A percentile compares a stretch with the other conserved stretches of the same genome.
Evolutionary conservation across 2,888 invertebrate species (phyloP).

Genomic region (Desoria tigrina): DNA sequence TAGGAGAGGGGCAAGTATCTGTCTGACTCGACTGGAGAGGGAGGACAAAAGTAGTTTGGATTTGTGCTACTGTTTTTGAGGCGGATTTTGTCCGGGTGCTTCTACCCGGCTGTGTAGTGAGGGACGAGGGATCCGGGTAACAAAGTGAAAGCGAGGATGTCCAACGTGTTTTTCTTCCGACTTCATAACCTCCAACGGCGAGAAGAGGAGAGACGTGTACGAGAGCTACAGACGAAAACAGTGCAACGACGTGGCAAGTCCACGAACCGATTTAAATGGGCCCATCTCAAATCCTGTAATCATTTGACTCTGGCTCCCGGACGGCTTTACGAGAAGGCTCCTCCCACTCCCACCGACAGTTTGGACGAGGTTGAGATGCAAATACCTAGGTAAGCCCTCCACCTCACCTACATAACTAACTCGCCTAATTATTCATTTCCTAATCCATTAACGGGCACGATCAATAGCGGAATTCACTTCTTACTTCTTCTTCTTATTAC

Average conservation of each 20-base stretch:
- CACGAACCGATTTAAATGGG: slow-evolving; percentile 52
- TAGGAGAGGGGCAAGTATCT: no score
- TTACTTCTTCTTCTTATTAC: no score
- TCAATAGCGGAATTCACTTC: no score
- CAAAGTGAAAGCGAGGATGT: slow-evolving; percentile 43
- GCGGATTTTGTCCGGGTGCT: background rate
- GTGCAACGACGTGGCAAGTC: slow-evolving; percentile 47
- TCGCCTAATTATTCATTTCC: no score
- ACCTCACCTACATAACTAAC: no score
- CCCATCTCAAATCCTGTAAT: slow-evolving; percentile 53
- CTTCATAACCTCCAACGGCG: slow-evolving; percentile 86
- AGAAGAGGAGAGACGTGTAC: slow-evolving; percentile 72
- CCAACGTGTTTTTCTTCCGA: slow-evolving; percentile 84
- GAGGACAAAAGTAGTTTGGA: no score
- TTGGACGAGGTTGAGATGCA: slow-evolving; percentile 88
- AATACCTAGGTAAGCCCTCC: slow-evolving; percentile 75
- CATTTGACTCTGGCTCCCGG: slow-evolving; percentile 54
- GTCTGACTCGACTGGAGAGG: no score
- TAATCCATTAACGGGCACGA: no score
- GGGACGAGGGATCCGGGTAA: slow-evolving; percentile 8
- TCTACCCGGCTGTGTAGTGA: background rate
- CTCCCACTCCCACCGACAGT: slow-evolving; percentile 81
- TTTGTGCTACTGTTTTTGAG: no score
- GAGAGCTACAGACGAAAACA: slow-evolving; percentile 57
- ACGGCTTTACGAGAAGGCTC: slow-evolving; percentile 59